Evolutionary conservation across 2,888 invertebrate species (phyloP), one percentile per base, ranked within the genome.

Genomic region (Lasioglossum morio): DNA sequence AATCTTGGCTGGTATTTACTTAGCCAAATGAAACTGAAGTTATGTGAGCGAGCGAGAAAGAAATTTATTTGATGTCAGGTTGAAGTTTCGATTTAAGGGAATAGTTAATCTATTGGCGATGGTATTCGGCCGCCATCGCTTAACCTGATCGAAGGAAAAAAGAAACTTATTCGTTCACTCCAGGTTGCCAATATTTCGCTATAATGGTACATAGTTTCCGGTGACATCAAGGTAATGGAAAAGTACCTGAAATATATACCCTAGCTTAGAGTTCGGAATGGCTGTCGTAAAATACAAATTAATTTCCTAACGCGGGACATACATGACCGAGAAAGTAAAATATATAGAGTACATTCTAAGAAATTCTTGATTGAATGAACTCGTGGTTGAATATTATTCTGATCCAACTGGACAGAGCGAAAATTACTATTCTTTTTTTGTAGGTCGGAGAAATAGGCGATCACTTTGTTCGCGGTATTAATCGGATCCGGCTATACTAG

Each of bases 401-500:
- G 60, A 30, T 30, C 16, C 14, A 14, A 7, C 16, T 30, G 30
- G 16, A 63, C 2, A 16, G 0, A 60, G 23, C 19, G 48, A 23
- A 48, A 48, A 23, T 57, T 57, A 4, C 10, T 2, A n/a, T n/a
- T 53, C 4, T 57, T 57, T 57, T 12, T n/a, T 57, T 57, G 7
- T n/a, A 57, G 57, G 1, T 1, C n/a, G 1, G 3, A n/a, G 3
- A 3, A 53, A 53, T n/a, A n/a, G 8, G 10, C 10, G 23, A 10
- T 12, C n/a, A n/a, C 0, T n/a, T 57, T 8, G 57, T n/a, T n/a
- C 10, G 4, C 0, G 10, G 3, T 10, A 57, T n/a, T 10, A 57
- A n/a, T 57, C 57, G 19, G 7, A 76, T 16, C 30, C n/a, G 37
- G 76, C 63, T 72, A 76, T 57, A 23, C 57, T 69, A 79, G 66